Evolutionary conservation across 2,888 invertebrate species (phyloP), one percentile per base, ranked within the genome.

Genomic region (Osedax fenrisi): DNA sequence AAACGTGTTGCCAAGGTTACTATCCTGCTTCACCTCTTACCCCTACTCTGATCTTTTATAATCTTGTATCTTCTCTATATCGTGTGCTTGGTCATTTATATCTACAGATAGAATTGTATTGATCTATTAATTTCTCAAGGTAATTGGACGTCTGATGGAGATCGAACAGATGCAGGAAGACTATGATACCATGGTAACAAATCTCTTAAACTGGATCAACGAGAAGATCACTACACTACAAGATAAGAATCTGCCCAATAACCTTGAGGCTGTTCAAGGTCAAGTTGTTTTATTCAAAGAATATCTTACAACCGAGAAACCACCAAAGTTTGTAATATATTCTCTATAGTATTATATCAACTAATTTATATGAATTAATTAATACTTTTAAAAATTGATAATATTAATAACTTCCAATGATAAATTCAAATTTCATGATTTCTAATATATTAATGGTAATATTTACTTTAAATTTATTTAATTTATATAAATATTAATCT

Each of bases 261-360:
- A 92, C 0, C 85, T 96, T 76, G 94, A 94, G 84, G 96, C 92
- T 71, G 95, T 97, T 80, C 95, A 96, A 86, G 89, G 90, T 64
- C 89, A 95, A 81, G 86, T 97, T 79, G 86, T 92, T 74, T 88
- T 89, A 59, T 98, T 98, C 86, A 97, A 95, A 81, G 90, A 93
- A 83, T 98, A 97, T 85, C 88, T 96, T 79, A 96, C 94, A 0
- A 90, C 92, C 68, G 97, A 98, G 85, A 98, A 98, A 86, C 97
- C 98, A 5, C 95, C 96, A 77, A 97, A 94, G 90, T 92, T 41
- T 41, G 41, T 41, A 10, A 10, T 41, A 17, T 17, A 41, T 41
- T 10, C 5, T 41, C 17, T 41, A 41, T 5, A 10, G 41, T 41
- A 41, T 41, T 41, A n/a, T n/a, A n/a, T n/a, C n/a, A n/a, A n/a